Conservation (phyloP, 1,140 invertebrate genomes). For the Procambarus clarkii region DNA sequence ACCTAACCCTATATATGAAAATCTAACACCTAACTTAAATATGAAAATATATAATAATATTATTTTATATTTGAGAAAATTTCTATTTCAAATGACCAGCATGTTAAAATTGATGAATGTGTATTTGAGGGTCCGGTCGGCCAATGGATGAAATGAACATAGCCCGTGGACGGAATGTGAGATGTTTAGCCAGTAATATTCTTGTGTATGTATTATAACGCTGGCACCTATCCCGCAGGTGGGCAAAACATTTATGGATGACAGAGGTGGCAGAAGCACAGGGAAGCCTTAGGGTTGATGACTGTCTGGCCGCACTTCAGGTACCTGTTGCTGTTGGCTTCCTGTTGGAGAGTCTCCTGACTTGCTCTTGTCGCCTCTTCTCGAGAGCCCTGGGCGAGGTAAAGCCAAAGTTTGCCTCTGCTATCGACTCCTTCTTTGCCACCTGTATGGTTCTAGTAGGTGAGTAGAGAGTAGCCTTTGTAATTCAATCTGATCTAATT, state of each 20-base stretch:
- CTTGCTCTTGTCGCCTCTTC: slow-evolving; percentile 84
- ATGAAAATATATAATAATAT: too few relatives aligned
- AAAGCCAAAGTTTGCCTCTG: slow-evolving; percentile 81
- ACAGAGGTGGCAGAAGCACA: slow-evolving; percentile 86
- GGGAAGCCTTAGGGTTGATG: slow-evolving; percentile 83
- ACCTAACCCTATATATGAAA: too few relatives aligned
- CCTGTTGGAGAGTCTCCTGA: slow-evolving; percentile 84
- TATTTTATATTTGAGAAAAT: too few relatives aligned
- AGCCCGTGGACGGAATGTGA: too few relatives aligned
- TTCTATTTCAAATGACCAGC: too few relatives aligned
- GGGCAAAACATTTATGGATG: slow-evolving; percentile 86
- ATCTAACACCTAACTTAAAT: too few relatives aligned
- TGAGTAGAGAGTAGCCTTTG: slow-evolving; percentile 75
- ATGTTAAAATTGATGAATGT: too few relatives aligned
- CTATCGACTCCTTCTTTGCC: slow-evolving; percentile 86
- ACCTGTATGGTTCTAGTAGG: slow-evolving; percentile 88
- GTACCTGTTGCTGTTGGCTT: slow-evolving; percentile 83
- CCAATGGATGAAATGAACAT: too few relatives aligned
- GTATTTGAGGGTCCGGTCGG: too few relatives aligned
- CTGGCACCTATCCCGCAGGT: slow-evolving; percentile 76
- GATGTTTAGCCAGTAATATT: background rate
- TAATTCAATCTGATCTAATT: too few relatives aligned
- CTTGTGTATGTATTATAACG: background rate
- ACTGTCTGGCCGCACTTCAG: slow-evolving; percentile 88
- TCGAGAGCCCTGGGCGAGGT: slow-evolving; percentile 82